Percentiles rank a stretch among this genome's conserved stretches.
phyloP scores from a whole-genome alignment of 2,888 invertebrate species.

The Dioctria linearis region DNA sequence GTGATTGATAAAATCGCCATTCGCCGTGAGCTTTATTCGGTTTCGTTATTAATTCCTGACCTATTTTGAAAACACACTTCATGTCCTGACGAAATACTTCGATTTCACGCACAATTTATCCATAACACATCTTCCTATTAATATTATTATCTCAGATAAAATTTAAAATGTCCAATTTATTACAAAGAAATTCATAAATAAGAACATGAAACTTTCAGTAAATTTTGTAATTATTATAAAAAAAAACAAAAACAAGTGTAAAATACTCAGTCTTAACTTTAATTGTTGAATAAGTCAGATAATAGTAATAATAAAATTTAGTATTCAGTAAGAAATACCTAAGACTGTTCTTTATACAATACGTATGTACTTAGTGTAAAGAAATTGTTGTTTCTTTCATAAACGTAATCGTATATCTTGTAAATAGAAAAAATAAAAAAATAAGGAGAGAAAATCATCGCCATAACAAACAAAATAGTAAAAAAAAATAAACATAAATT shows the following conservation, averaged over 20 bases:
- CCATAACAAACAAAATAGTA: conserved; percentile 29
- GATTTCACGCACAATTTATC: too few relatives aligned
- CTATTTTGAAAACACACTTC: too few relatives aligned
- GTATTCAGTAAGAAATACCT: conserved; percentile 39
- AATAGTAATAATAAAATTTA: conserved; percentile 17
- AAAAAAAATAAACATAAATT: not conserved
- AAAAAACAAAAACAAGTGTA: not conserved
- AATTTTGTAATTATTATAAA: conserved; percentile 28
- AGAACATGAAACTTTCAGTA: conserved; percentile 24
- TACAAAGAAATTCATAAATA: not conserved
- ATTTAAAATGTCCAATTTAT: conserved; percentile 5
- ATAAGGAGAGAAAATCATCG: conserved; percentile 25
- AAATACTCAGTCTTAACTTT: conserved; percentile 47
- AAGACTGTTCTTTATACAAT: conserved; percentile 39
- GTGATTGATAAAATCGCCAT: too few relatives aligned
- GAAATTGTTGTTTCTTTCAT: not conserved
- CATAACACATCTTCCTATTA: too few relatives aligned
- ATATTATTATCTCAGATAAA: not conserved
- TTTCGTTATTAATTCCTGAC: too few relatives aligned
- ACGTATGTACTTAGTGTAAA: conserved; percentile 4
- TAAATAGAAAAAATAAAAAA: conserved; percentile 32
- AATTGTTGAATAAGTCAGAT: conserved; percentile 31
- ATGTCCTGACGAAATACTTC: too few relatives aligned
- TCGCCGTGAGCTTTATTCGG: too few relatives aligned
- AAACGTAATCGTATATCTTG: conserved; percentile 5